Conservation (phyloP, 2,797 vertebrate species). For the Argentina silus region DNA sequence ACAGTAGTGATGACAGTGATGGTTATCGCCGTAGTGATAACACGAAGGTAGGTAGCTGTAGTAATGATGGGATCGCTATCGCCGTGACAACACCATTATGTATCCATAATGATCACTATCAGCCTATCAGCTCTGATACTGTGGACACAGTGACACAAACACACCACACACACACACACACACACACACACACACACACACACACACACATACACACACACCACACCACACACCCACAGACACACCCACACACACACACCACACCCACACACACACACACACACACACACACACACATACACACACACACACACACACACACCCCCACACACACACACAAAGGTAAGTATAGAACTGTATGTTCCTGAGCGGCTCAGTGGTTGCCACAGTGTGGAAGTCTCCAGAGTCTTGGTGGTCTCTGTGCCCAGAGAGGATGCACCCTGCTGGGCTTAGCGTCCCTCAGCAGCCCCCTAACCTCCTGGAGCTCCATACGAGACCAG, state of each 20-base stretch:
- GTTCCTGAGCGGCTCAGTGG: neutral
- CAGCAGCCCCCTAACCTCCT: slow-evolving; percentile 24
- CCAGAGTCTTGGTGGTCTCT: slow-evolving; percentile 33
- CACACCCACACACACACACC: slow-evolving; percentile 21
- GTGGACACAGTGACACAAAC: too few species aligned
- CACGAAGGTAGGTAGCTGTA: too few species aligned
- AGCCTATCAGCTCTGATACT: too few species aligned
- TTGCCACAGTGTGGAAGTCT: neutral
- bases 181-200: slow-evolving; percentile 13
- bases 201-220: too few species aligned
- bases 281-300: slow-evolving; percentile 6
- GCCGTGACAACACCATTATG: too few species aligned
- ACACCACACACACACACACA: too few species aligned
- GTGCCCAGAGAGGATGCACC: slow-evolving; percentile 53
- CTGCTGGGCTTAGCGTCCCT: slow-evolving; percentile 45
- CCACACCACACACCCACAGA: too few species aligned
- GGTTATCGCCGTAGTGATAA: too few species aligned
- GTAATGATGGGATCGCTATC: too few species aligned
- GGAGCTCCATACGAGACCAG: slow-evolving; percentile 34
- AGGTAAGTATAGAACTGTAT: neutral
- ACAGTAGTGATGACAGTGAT: too few species aligned
- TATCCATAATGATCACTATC: too few species aligned
- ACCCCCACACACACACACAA: slow-evolving; percentile 16
- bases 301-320: neutral
- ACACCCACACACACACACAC: slow-evolving; percentile 17